These are phyloP conservation scores for Cephus pygmeus DNA, from an alignment of 2,888 invertebrate genomes.

Conservation along the genomic window DNA sequence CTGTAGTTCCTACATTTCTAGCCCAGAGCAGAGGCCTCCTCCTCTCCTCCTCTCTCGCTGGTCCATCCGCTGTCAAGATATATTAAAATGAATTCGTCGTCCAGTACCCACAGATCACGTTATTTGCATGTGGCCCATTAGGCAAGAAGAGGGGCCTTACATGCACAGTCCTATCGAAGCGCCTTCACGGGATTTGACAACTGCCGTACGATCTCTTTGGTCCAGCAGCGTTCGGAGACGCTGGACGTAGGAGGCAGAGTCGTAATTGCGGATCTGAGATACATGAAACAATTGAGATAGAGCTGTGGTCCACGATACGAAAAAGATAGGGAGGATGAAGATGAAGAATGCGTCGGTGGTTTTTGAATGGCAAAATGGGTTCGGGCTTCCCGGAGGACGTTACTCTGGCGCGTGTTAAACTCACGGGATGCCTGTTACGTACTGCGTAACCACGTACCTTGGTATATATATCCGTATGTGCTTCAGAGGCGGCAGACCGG, in stretches of 20 bases:
- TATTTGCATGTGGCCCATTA: constrained; percentile 35
- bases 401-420: neutral
- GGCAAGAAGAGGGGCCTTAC: constrained; percentile 28
- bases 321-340: too few relatives aligned
- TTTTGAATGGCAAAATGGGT: too few relatives aligned
- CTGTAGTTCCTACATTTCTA: constrained; percentile 9
- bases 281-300: too few relatives aligned
- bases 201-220: constrained; percentile 39
- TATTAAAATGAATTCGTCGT: constrained; percentile 45
- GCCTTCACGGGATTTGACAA: constrained; percentile 28
- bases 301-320: too few relatives aligned
- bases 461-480: too few relatives aligned
- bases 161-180: too few relatives aligned
- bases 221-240: constrained; percentile 28
- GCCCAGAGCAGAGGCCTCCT: neutral
- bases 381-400: neutral
- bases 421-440: neutral
- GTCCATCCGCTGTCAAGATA: constrained; percentile 23
- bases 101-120: constrained; percentile 29
- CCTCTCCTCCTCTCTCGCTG: neutral
- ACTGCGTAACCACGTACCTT: neutral
- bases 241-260: constrained; percentile 18
- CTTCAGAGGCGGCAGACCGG: neutral
- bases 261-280: too few relatives aligned
- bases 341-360: too few relatives aligned